Conservation (phyloP, 2,888 invertebrate species). For the Chloroclysta siterata region DNA sequence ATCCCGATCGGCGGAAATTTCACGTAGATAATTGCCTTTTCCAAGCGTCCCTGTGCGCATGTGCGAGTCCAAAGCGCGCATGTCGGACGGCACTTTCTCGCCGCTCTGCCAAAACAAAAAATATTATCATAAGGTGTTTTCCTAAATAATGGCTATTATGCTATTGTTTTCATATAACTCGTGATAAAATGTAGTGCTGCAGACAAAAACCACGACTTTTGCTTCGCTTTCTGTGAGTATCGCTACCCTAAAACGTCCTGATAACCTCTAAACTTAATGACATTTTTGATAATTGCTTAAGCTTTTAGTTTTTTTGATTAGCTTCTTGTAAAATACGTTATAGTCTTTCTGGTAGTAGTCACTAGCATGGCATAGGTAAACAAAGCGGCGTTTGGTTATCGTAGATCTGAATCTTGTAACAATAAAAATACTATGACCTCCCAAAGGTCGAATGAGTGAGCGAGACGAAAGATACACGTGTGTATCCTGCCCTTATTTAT, state of each 20-base stretch:
- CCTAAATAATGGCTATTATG: slow-evolving; percentile 13
- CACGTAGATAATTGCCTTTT: slow-evolving; percentile 68
- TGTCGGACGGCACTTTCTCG: slow-evolving; percentile 57
- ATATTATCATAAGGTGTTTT: slow-evolving; percentile 42
- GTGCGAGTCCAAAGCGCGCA: slow-evolving; percentile 64
- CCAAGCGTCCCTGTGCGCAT: slow-evolving; percentile 55
- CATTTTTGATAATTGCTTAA: slow-evolving; percentile 13
- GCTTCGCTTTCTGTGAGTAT: slow-evolving; percentile 43
- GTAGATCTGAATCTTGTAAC: slow-evolving; percentile 1
- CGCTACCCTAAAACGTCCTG: neutral
- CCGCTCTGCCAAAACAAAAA: slow-evolving; percentile 63
- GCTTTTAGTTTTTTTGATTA: neutral
- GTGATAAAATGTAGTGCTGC: slow-evolving; percentile 38
- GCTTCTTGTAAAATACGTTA: neutral
- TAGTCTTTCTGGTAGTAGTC: neutral
- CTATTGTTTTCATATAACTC: slow-evolving; percentile 9
- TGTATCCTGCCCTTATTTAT: slow-evolving; percentile 27
- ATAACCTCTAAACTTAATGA: slow-evolving; percentile 35
- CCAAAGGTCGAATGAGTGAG: slow-evolving; percentile 35
- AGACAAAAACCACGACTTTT: slow-evolving; percentile 7
- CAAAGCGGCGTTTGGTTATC: slow-evolving; percentile 2
- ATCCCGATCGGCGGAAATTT: slow-evolving; percentile 72
- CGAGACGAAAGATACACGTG: slow-evolving; percentile 36
- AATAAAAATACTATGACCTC: slow-evolving; percentile 35
- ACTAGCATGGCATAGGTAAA: slow-evolving; percentile 1